Conservation (phyloP, 2,888 invertebrate species). For the Dolichomitus sp. region DNA sequence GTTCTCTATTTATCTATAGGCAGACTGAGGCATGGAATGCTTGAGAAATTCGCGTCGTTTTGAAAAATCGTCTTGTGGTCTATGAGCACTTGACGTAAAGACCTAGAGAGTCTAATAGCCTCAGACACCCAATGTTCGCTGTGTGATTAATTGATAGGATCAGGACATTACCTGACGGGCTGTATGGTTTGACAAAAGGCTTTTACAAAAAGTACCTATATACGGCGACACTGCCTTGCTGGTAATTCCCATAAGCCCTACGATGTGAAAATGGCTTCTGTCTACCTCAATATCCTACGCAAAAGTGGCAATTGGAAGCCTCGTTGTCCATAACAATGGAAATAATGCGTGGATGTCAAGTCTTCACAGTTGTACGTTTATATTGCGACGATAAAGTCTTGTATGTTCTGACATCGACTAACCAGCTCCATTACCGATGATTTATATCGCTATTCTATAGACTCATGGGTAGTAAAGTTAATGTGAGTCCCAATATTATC, state of each 20-base stretch:
- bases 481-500: background rate
- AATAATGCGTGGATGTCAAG: constrained; percentile 28
- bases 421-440: constrained; percentile 56
- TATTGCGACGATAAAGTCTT: constrained; percentile 57
- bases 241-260: constrained; percentile 11
- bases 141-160: constrained; percentile 52
- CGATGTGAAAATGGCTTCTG: constrained; percentile 13
- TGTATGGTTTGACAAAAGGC: constrained; percentile 3
- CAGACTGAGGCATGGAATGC: constrained; percentile 8
- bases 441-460: constrained; percentile 54
- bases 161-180: constrained; percentile 6
- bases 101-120: constrained; percentile 20
- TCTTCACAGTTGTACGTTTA: constrained; percentile 34
- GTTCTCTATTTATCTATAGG: constrained; percentile 10
- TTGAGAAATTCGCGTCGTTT: constrained; percentile 36
- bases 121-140: constrained; percentile 23
- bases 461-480: background rate
- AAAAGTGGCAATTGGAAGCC: background rate
- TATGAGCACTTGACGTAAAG: constrained; percentile 5
- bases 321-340: constrained; percentile 39
- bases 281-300: constrained; percentile 15
- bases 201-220: background rate
- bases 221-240: background rate
- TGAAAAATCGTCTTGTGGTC: background rate
- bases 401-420: constrained; percentile 35